Evolutionary conservation across 2,113 vertebrate genomes (phyloP).

Genomic region (Thalassarche chlororhynchos): DNA sequence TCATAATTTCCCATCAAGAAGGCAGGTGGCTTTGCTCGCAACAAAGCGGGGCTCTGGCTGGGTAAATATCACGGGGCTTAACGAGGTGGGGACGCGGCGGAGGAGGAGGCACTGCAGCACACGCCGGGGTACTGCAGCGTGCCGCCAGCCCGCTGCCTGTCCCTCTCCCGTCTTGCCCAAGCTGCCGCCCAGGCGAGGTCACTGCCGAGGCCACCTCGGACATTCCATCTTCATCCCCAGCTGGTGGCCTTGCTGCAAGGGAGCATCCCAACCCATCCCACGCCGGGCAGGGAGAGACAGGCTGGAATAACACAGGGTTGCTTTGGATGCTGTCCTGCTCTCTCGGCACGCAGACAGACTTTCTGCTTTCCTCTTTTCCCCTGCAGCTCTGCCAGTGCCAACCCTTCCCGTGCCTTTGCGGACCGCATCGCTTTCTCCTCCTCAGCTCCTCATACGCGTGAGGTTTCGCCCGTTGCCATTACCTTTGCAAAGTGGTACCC

Average conservation of each 20-base stretch:
- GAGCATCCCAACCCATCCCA: not conserved
- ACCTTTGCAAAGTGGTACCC: not conserved
- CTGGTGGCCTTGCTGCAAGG: not conserved
- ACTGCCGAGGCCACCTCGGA: rapidly evolving
- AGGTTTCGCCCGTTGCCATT: not conserved
- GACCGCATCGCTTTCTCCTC: not conserved
- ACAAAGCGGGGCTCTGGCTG: not conserved
- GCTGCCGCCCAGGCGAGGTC: not conserved
- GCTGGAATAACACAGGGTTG: not conserved
- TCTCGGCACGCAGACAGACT: not conserved
- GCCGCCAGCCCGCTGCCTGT: not conserved
- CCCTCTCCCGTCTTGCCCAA: not conserved
- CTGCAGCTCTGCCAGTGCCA: not conserved
- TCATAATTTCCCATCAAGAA: constrained; percentile 26
- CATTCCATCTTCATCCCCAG: not conserved
- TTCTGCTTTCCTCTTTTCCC: not conserved
- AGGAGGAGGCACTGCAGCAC: not conserved
- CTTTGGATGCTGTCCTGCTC: not conserved
- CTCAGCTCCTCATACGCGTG: rapidly evolving
- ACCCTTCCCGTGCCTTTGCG: not conserved
- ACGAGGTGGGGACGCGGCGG: not conserved
- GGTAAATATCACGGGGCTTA: not conserved
- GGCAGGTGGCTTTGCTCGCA: constrained; percentile 7
- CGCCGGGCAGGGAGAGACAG: not conserved
- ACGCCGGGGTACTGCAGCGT: not conserved